These are phyloP conservation scores for Apteryx owenii DNA, from an alignment of 2,113 vertebrate species.

Conservation along the genomic window DNA sequence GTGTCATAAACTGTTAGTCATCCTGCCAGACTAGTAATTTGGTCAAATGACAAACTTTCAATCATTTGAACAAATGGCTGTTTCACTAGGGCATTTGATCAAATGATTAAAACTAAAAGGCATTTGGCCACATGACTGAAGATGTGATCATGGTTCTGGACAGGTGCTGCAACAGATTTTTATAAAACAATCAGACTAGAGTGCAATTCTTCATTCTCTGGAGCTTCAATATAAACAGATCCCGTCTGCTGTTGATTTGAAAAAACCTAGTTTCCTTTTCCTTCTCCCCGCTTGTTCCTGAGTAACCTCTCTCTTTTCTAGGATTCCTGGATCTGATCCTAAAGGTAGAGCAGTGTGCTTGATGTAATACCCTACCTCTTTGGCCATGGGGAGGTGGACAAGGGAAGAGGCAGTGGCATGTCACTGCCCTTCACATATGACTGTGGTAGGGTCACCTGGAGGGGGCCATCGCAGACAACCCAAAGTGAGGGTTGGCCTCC, in stretches of 20 bases:
- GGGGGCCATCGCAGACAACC: neutral
- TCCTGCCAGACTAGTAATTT: conserved; percentile 68
- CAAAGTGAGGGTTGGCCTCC: neutral
- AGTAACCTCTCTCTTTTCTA: accelerated
- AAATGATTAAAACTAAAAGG: conserved; percentile 70
- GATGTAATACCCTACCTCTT: neutral
- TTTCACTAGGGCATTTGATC: conserved; percentile 59
- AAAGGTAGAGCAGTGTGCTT: neutral
- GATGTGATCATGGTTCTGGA: conserved; percentile 62
- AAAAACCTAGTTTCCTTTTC: neutral
- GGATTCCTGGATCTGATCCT: neutral
- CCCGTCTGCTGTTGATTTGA: neutral
- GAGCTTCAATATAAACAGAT: neutral
- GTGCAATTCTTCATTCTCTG: neutral
- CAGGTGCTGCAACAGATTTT: conserved; percentile 56
- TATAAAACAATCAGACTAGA: conserved; percentile 61
- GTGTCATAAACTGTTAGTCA: conserved; percentile 61
- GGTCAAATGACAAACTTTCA: conserved; percentile 72
- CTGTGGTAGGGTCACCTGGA: neutral
- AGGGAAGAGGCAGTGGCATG: neutral
- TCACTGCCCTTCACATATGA: neutral
- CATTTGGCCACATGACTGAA: conserved; percentile 62
- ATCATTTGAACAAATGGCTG: conserved; percentile 68
- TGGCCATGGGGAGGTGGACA: neutral
- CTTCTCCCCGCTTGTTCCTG: accelerated